Percentiles rank a stretch among this genome's conserved stretches.
Conservation (phyloP, 2,888 invertebrate species). For the Serrognathus titanus region DNA sequence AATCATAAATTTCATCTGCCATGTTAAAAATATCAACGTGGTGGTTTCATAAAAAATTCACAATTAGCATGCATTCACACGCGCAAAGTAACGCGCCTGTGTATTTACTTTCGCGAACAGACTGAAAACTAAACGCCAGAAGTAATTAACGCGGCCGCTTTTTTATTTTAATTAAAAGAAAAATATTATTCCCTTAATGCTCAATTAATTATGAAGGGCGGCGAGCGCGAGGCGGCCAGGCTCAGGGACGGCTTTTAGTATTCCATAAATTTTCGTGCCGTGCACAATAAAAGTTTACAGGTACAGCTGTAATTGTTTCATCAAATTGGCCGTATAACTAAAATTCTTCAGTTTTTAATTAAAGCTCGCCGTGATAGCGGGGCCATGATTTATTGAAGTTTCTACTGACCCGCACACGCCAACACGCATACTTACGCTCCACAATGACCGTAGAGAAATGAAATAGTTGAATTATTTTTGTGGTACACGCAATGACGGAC, state of each 20-base stretch:
- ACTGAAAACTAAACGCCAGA: too few relatives aligned
- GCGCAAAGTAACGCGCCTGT: too few relatives aligned
- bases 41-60: too few relatives aligned
- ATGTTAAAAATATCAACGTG: too few relatives aligned
- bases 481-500: conserved; percentile 21
- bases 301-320: conserved; percentile 25
- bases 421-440: conserved; percentile 24
- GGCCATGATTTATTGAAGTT: conserved; percentile 28
- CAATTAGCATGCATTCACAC: too few relatives aligned
- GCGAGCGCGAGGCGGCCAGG: too few relatives aligned
- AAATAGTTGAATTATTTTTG: conserved; percentile 23
- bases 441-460: conserved; percentile 25
- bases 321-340: conserved; percentile 24
- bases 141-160: too few relatives aligned
- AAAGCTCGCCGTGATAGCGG: conserved; percentile 21
- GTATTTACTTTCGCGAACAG: too few relatives aligned
- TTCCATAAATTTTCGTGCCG: conserved; percentile 21
- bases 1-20: too few relatives aligned
- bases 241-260: neutral
- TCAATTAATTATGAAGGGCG: too few relatives aligned
- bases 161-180: too few relatives aligned
- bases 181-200: too few relatives aligned
- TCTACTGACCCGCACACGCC: conserved; percentile 30
- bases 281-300: conserved; percentile 23
- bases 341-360: conserved; percentile 29